phyloP scores from a whole-genome alignment of 2,113 vertebrate species.

The Hiodon alosoides region DNA sequence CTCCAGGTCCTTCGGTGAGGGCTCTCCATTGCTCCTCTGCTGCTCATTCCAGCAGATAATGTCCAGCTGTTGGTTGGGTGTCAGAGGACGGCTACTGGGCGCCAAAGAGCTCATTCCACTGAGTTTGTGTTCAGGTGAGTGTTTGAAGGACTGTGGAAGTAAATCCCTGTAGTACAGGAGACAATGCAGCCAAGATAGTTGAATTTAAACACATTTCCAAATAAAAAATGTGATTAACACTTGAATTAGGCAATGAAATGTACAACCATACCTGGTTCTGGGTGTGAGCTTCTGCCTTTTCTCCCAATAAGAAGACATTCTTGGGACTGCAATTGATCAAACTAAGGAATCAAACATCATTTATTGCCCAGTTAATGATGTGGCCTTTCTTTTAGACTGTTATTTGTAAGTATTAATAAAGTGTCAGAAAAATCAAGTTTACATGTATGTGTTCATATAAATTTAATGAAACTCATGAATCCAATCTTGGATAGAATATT shows the following conservation, averaged over 20 bases:
- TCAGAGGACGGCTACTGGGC: conserved; percentile 57
- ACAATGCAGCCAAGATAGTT: neutral
- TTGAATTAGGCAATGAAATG: too few species aligned
- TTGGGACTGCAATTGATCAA: conserved; percentile 40
- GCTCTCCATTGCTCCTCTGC: conserved; percentile 46
- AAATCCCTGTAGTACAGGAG: conserved; percentile 18
- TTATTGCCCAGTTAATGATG: too few species aligned
- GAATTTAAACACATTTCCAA: neutral
- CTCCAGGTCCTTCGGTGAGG: conserved; percentile 69
- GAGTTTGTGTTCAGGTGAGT: neutral
- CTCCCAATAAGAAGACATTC: conserved; percentile 29
- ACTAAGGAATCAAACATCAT: conserved; percentile 41
- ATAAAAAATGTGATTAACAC: too few species aligned
- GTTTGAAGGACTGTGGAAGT: neutral
- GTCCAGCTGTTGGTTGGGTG: conserved; percentile 72
- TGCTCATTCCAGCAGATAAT: conserved; percentile 67
- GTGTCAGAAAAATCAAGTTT: too few species aligned
- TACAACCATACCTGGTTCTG: conserved; percentile 25
- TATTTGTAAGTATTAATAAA: too few species aligned
- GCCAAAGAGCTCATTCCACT: neutral
- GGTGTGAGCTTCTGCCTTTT: conserved; percentile 46
- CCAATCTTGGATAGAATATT: too few species aligned
- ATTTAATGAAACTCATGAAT: too few species aligned
- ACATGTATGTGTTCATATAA: too few species aligned
- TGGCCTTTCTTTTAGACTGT: too few species aligned